Base-by-base conservation (phyloP, 2,113 vertebrate genomes). In the Pelecanoides urinatrix region DNA sequence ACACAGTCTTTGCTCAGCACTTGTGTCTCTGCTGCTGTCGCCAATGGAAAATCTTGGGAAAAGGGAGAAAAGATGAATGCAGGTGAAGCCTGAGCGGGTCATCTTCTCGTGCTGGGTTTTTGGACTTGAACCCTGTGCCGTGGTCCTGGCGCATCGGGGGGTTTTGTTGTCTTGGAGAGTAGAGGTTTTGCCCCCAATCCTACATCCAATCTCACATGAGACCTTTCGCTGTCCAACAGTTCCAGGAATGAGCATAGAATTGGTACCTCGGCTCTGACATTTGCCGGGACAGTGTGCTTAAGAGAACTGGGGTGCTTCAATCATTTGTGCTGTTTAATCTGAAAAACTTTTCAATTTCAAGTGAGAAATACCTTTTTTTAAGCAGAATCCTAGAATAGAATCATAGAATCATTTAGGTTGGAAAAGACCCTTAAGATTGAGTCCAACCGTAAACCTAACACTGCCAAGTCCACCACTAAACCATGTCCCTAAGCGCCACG, bases 401-500 rank as follows among this genome's bases (percentile, higher is more conserved):
- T 55, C 26, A 27, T 23, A 29, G 36, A 40, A 20, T 29, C 4
- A 3, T 50, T 83, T 50, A 0, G 7, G 10, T 45, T 15, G n/a
- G 45, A 26, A 59, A 86, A 66, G 9, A 22, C 55, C 34, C 0
- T 62, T 29, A 50, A 67, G 6, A 9, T 21, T 0, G 0, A 42
- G 55, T 42, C 29, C 45, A 30, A 11, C 42, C 2, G 0, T 29
- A 52, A 40, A 66, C 38, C 18, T 11, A 17, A 26, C 40, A 3
- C 18, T 30, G 25, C 38, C 32, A 34, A 29, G 15, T 26, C 47
- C 49, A 26, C 16, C 13, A 3, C 22, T 52, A 36, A 58, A 42
- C 18, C 16, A 0, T 1, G 3, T n/a, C 25, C 21, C 71, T 29
- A 7, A 29, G 44, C 25, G 3, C 36, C 50, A 1, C 3, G 0